phyloP scores from a whole-genome alignment of 2,797 vertebrate species.

The Rhinatrema bivittatum region DNA sequence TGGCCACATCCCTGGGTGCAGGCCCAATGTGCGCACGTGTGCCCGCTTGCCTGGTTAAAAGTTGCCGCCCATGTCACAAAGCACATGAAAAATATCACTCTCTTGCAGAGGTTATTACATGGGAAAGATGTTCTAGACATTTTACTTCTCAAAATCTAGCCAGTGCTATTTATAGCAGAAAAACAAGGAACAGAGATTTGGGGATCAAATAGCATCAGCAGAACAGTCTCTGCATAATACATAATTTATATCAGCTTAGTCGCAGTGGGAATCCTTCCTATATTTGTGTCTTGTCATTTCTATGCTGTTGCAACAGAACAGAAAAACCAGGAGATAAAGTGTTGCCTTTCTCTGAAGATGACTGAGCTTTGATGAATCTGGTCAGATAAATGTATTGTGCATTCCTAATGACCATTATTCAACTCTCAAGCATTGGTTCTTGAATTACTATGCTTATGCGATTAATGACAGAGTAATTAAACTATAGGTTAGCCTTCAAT shows the following conservation, averaged over 20 bases:
- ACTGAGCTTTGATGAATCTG: conserved; percentile 30
- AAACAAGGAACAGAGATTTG: conserved; percentile 45
- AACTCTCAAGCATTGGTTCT: conserved; percentile 5
- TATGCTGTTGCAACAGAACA: conserved; percentile 27
- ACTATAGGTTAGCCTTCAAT: neutral
- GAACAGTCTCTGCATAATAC: conserved; percentile 43
- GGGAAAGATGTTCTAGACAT: conserved; percentile 22
- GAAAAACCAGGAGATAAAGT: conserved; percentile 16
- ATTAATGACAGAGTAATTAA: conserved; percentile 3
- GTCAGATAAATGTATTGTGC: conserved; percentile 23
- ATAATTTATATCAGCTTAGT: conserved; percentile 49
- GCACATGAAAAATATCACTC: conserved; percentile 23
- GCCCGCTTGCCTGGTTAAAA: no score
- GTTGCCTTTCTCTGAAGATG: conserved; percentile 12
- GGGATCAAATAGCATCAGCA: conserved; percentile 38
- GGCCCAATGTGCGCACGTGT: no score
- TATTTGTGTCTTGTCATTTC: conserved; percentile 26
- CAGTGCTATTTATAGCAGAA: conserved; percentile 43
- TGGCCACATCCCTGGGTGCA: no score
- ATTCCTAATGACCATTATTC: conserved; percentile 19
- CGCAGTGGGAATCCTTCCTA: conserved; percentile 34
- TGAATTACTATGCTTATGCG: conserved; percentile 2
- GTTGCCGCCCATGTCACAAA: no score
- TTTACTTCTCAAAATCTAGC: conserved; percentile 23
- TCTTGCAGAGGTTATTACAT: conserved; percentile 28